Evolutionary conservation across 1,140 invertebrate genomes (phyloP).

Genomic region (Sycobia sp.): DNA sequence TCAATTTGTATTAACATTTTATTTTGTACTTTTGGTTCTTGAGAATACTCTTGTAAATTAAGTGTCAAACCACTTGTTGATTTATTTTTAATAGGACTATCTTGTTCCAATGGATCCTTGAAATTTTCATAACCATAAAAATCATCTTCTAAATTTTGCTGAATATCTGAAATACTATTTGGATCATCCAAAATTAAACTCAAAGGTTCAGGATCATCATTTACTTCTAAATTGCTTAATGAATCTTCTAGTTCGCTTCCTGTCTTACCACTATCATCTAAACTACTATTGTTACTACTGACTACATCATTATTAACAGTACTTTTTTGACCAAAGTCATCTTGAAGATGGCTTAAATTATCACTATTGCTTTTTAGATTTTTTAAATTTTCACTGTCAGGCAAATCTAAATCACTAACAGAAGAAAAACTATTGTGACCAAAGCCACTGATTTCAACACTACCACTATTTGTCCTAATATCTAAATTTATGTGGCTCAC

Average conservation of each 20-base stretch:
- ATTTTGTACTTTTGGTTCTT: constrained; percentile 28
- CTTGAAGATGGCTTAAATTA: constrained; percentile 34
- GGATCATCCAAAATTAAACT: constrained; percentile 53
- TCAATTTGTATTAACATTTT: constrained; percentile 21
- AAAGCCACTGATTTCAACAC: constrained; percentile 36
- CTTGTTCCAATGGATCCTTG: constrained; percentile 40
- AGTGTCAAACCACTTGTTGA: constrained; percentile 9
- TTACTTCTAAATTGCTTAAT: constrained; percentile 43
- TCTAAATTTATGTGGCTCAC: constrained; percentile 50
- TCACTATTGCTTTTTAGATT: constrained; percentile 40
- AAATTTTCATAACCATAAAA: constrained; percentile 58
- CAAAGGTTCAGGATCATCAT: constrained; percentile 48
- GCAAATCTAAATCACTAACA: constrained; percentile 41
- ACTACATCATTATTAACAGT: constrained; percentile 43
- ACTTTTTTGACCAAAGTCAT: constrained; percentile 38
- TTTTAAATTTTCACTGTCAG: constrained; percentile 30
- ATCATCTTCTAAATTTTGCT: constrained; percentile 52
- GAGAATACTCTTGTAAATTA: constrained; percentile 19
- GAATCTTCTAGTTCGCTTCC: constrained; percentile 45
- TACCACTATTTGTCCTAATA: constrained; percentile 45
- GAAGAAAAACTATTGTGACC: constrained; percentile 35
- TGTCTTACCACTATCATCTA: constrained; percentile 49
- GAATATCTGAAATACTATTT: constrained; percentile 37
- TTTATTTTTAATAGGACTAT: constrained; percentile 33
- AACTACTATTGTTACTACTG: constrained; percentile 51